Conservation (phyloP, 2,113 vertebrate species). For the Diglossa brunneiventris region DNA sequence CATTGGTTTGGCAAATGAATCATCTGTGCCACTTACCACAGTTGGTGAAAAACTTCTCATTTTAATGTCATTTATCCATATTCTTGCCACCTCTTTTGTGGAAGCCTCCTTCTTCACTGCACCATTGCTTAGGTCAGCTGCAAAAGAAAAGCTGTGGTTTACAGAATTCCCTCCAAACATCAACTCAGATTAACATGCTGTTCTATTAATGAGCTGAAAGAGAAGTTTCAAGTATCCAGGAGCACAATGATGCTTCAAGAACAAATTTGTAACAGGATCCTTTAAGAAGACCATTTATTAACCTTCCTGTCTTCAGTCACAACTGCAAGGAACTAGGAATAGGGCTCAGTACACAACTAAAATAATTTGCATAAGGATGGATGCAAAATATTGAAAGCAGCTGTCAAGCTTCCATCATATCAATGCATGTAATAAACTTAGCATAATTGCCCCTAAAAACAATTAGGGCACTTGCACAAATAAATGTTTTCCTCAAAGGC, state of each 20-base stretch:
- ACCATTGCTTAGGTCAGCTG: conserved; percentile 93
- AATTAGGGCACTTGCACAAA: conserved; percentile 1
- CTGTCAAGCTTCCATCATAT: background rate
- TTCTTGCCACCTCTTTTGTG: conserved; percentile 89
- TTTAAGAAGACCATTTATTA: background rate
- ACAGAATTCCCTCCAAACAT: background rate
- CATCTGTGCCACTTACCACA: conserved; percentile 72
- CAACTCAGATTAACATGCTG: background rate
- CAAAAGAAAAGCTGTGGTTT: conserved; percentile 42
- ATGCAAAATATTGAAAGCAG: background rate
- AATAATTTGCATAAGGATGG: background rate
- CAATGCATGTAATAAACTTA: background rate
- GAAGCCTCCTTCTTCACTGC: conserved; percentile 90
- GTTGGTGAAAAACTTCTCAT: conserved; percentile 89
- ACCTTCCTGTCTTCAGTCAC: background rate
- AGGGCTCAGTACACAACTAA: background rate
- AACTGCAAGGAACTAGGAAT: background rate
- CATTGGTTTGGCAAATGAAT: background rate
- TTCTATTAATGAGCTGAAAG: background rate
- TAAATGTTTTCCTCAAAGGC: background rate
- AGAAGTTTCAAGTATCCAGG: background rate
- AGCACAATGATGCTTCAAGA: background rate
- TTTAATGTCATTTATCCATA: conserved; percentile 94
- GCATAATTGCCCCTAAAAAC: background rate
- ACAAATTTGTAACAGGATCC: background rate